Conservation (phyloP, 2,797 vertebrate species). For the Myripristis jacobus region DNA sequence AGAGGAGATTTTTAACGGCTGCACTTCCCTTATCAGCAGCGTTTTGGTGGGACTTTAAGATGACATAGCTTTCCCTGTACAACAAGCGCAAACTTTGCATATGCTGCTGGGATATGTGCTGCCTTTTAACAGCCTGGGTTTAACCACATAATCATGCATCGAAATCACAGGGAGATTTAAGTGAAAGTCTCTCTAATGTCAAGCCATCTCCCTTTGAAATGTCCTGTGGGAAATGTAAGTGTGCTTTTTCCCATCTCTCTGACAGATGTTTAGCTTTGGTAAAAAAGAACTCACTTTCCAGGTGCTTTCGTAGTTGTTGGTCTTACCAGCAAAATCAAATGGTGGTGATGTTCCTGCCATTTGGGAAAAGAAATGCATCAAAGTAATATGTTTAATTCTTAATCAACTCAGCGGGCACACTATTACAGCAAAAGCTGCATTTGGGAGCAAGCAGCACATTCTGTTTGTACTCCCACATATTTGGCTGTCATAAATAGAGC, state of each 20-base stretch:
- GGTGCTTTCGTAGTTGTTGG: neutral
- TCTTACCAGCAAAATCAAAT: slow-evolving; percentile 25
- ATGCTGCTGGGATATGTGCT: neutral
- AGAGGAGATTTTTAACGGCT: neutral
- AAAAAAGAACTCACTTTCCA: neutral
- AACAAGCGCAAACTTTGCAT: slow-evolving; percentile 6
- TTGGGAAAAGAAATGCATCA: slow-evolving; percentile 42
- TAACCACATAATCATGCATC: slow-evolving; percentile 17
- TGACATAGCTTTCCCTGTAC: slow-evolving; percentile 16
- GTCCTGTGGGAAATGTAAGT: neutral
- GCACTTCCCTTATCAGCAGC: neutral
- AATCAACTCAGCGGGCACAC: slow-evolving; percentile 51
- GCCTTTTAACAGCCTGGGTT: slow-evolving; percentile 1
- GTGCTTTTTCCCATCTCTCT: neutral
- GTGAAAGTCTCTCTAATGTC: neutral
- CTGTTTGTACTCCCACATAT: slow-evolving; percentile 73
- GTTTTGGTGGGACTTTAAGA: slow-evolving; percentile 7
- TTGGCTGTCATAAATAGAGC: slow-evolving; percentile 68
- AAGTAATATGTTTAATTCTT: slow-evolving; percentile 61
- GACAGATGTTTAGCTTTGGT: slow-evolving; percentile 2
- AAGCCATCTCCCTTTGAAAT: slow-evolving; percentile 16
- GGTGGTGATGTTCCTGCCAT: slow-evolving; percentile 16
- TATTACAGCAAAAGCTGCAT: slow-evolving; percentile 55
- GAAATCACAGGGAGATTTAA: slow-evolving; percentile 7
- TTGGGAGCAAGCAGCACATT: slow-evolving; percentile 59